Percentiles rank a stretch among this genome's conserved stretches.
Conservation (phyloP, 1,140 invertebrate species). For the Ephestia elutella region DNA sequence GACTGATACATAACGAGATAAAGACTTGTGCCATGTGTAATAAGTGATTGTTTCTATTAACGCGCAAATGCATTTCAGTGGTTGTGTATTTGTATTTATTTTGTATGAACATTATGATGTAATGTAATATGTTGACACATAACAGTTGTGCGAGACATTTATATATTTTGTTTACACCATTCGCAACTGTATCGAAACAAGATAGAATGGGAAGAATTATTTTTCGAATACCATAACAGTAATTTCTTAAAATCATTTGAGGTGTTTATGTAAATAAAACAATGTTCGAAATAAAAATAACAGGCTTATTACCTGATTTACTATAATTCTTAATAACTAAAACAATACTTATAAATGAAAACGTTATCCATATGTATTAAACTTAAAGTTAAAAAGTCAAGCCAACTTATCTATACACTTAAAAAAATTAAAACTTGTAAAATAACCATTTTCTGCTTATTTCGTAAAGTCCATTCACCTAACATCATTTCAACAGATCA, state of each 20-base stretch:
- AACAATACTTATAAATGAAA: background rate
- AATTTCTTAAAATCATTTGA: too few species aligned
- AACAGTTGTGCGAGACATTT: background rate
- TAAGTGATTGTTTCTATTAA: slow-evolving; percentile 10
- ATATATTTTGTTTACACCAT: background rate
- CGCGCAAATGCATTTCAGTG: background rate
- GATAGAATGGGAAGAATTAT: too few species aligned
- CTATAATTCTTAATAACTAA: background rate
- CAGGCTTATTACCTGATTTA: background rate
- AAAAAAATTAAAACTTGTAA: background rate
- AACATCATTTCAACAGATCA: background rate
- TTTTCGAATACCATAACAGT: too few species aligned
- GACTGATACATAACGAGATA: background rate
- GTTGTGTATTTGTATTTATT: slow-evolving; percentile 2
- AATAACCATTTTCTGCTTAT: background rate
- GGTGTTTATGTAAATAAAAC: background rate
- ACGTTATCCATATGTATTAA: too few species aligned
- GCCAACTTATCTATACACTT: background rate
- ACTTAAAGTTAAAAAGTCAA: background rate
- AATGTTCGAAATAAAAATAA: background rate
- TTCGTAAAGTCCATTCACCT: background rate
- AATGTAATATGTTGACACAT: background rate
- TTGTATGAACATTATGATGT: background rate
- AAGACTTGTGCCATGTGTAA: background rate
- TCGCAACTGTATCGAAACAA: too few species aligned